phyloP scores from a whole-genome alignment of 1,140 invertebrate genomes.

The Uloborus diversus region DNA sequence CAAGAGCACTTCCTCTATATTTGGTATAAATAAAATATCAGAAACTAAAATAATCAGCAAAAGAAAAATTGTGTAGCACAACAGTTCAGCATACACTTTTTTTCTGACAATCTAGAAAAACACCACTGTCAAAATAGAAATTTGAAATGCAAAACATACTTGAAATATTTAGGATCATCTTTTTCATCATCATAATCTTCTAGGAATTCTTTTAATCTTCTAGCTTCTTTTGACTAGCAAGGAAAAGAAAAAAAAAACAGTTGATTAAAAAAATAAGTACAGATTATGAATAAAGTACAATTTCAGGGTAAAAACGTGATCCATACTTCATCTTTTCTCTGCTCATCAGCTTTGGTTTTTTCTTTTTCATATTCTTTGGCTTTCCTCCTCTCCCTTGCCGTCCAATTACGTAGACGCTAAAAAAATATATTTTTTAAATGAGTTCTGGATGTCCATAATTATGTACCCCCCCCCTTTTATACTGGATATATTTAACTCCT shows the following conservation, averaged over 20 bases:
- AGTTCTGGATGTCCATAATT: too few relatives aligned
- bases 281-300: too few relatives aligned
- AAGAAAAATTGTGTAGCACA: too few relatives aligned
- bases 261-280: too few relatives aligned
- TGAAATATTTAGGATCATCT: slow-evolving; percentile 83
- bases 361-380: slow-evolving; percentile 92
- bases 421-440: slow-evolving; percentile 17
- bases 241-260: too few relatives aligned
- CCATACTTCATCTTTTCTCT: slow-evolving; percentile 77
- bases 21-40: too few relatives aligned
- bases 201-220: slow-evolving; percentile 94
- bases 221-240: slow-evolving; percentile 84
- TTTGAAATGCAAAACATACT: slow-evolving; percentile 40
- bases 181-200: slow-evolving; percentile 99
- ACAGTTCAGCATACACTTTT: too few relatives aligned
- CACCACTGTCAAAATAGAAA: too few relatives aligned
- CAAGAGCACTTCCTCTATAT: slow-evolving; percentile 84
- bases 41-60: too few relatives aligned
- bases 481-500: too few relatives aligned
- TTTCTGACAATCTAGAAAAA: too few relatives aligned
- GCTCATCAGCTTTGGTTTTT: slow-evolving; percentile 81
- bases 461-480: too few relatives aligned
- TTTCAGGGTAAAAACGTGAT: not conserved
- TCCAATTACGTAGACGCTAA: slow-evolving; percentile 83
- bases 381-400: slow-evolving; percentile 90